Base-by-base conservation (phyloP, 2,113 vertebrate genomes). In the Tringa solitaria region DNA sequence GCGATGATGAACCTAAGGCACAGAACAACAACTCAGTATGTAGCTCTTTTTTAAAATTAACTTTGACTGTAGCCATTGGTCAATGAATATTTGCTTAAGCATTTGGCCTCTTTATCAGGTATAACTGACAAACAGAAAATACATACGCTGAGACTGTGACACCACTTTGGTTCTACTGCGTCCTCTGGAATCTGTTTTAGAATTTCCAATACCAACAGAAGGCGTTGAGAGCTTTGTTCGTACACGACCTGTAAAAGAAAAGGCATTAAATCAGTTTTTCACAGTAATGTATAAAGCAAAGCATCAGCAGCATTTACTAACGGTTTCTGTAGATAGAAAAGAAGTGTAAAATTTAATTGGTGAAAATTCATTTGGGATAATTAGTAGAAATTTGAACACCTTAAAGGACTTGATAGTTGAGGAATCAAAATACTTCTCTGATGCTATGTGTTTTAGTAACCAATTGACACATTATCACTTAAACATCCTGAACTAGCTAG, bases 81-180 rank as follows among this genome's bases (percentile, higher is more conserved):
- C 96, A 98, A 97, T 39, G 67, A 96, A 78, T 43, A 84, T 75
- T 89, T 78, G 46, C 67, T 96, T 95, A 96, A 91, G 73, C 51
- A 81, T 94, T 93, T 90, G 84, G 70, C 54, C 86, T 93, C 63
- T 93, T 93, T 91, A 89, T 39, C n/a, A 84, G 45, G 74, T 33
- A 50, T 8, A 65, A 80, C 11, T 81, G 51, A 74, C 37, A 70
- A 73, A 95, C 8, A 85, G 69, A 88, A 33, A 92, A 96, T 97
- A 99, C 99, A 84, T 99, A 99, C 99, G 99, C 98, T 99, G 99
- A 17, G 99, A 99, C 94, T 99, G 99, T 69, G 99, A 99, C 88
- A 99, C 99, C 98, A 99, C 98, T 98, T 99, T 99, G 88, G 98
- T 99, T 96, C 99, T 98, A 91, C 98, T 99, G 90, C 99, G 99